Evolutionary conservation across 2,797 vertebrate species (phyloP).

Genomic region (Delichon dasypus): DNA sequence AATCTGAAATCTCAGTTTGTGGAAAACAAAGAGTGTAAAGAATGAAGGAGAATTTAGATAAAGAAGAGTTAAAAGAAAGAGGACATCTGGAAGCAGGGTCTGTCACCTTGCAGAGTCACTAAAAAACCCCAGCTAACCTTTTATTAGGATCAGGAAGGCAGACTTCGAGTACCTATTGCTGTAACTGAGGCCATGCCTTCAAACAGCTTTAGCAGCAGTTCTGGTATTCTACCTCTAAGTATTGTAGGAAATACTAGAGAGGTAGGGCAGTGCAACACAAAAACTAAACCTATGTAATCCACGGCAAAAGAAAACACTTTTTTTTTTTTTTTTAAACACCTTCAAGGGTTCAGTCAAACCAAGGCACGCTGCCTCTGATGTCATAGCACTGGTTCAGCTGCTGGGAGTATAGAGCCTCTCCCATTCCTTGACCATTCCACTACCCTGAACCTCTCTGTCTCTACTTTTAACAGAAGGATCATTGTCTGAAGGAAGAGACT

Average conservation of each 20-base stretch:
- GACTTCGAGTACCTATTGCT: neutral
- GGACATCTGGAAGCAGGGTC: neutral
- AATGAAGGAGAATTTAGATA: neutral
- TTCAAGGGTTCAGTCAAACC: neutral
- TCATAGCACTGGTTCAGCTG: neutral
- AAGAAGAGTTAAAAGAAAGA: neutral
- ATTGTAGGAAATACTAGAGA: neutral
- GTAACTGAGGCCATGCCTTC: neutral
- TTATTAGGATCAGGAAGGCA: neutral
- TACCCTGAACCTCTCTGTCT: neutral
- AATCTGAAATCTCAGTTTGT: neutral
- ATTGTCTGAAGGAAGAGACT: neutral
- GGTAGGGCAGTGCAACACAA: neutral
- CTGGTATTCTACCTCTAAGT: neutral
- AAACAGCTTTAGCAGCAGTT: neutral
- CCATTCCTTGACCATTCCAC: neutral
- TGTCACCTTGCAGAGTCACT: neutral
- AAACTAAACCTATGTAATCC: neutral
- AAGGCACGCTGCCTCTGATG: fast-evolving
- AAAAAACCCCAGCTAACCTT: neutral
- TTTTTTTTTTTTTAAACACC: neutral
- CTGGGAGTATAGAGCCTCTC: neutral
- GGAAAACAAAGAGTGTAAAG: neutral
- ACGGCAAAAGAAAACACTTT: neutral
- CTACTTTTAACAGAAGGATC: neutral